Conservation (phyloP, 2,113 vertebrate species). For the Heterotilapia buettikoferi region DNA sequence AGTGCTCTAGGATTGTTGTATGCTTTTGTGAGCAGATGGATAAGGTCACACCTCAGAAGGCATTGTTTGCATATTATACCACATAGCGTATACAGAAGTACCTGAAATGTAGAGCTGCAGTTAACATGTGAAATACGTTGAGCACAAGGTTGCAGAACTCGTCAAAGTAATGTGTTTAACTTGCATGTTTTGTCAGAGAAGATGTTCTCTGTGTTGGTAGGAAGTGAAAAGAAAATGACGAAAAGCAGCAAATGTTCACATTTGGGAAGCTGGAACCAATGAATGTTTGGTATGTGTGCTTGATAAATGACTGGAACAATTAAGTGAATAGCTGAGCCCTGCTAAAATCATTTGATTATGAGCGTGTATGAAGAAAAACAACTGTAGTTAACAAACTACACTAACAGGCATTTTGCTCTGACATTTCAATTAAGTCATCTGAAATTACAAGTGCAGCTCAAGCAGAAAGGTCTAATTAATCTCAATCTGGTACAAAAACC, state of each 20-base stretch:
- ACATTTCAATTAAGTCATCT: background rate
- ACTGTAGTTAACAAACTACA: background rate
- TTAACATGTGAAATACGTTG: background rate
- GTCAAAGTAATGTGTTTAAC: background rate
- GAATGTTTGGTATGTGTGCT: background rate
- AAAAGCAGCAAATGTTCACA: background rate
- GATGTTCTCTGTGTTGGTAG: background rate
- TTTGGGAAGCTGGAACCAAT: background rate
- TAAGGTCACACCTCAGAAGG: slow-evolving; percentile 25
- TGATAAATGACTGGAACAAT: background rate
- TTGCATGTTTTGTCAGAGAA: background rate
- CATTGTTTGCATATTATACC: background rate
- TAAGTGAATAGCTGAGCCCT: background rate
- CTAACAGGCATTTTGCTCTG: background rate
- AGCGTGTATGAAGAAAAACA: background rate
- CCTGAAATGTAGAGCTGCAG: background rate
- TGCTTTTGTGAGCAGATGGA: slow-evolving; percentile 47
- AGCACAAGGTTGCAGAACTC: background rate
- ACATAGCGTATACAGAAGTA: background rate
- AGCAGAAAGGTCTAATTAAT: slow-evolving; percentile 28
- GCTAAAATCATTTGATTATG: background rate
- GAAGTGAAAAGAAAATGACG: background rate
- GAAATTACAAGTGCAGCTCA: slow-evolving; percentile 1
- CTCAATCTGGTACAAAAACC: background rate
- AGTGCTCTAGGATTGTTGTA: slow-evolving; percentile 7